Base-by-base conservation (phyloP, 1,140 invertebrate genomes). In the Drosophila bocqueti region DNA sequence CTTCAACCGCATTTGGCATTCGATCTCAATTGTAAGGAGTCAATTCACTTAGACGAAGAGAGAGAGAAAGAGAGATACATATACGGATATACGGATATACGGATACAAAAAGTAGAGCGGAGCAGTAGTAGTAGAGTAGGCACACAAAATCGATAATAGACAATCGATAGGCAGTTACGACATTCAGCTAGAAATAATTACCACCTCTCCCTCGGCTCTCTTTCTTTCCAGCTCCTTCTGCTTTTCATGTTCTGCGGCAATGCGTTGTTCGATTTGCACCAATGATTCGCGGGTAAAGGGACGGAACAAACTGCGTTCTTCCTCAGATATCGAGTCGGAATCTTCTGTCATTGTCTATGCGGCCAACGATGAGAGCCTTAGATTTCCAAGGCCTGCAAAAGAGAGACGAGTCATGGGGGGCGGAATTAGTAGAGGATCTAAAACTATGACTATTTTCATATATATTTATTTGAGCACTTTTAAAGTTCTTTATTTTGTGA, bases 201-300 rank as follows among this genome's bases (percentile, higher is more conserved):
- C 94, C 95, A 92, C 98, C 97, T 96, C 98, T 95, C 96, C 96
- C 95, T 97, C 97, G 94, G 97, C 97, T 96, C 97, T 96, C 95
- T 98, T 98, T 95, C 97, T 97, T 95, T 98, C 97, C 94, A 98
- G 95, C 95, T 98, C 97, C 94, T 97, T 97, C 95, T 98, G 97
- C 95, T 98, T 97, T 94, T 97, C 97, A 96, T 97, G 95, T 95
- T 98, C 97, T 94, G 98, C 97, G 92, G 97, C 96, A 94, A 98
- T 98, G 92, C 97, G 96, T 94, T 96, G 95, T 95, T 99, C 97
- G 94, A 99, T 98, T 94, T 96, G 96, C 94, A 96, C 96, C 94
- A 99, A 95, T 94, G 98, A 98, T 95, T 99, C 98, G 94, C 98
- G 95, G 93, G 98, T 99, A 95, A 99, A 99, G 95, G 97, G 98